Evolutionary conservation across 2,888 invertebrate species (phyloP).

Genomic region (Cotesia congregata): DNA sequence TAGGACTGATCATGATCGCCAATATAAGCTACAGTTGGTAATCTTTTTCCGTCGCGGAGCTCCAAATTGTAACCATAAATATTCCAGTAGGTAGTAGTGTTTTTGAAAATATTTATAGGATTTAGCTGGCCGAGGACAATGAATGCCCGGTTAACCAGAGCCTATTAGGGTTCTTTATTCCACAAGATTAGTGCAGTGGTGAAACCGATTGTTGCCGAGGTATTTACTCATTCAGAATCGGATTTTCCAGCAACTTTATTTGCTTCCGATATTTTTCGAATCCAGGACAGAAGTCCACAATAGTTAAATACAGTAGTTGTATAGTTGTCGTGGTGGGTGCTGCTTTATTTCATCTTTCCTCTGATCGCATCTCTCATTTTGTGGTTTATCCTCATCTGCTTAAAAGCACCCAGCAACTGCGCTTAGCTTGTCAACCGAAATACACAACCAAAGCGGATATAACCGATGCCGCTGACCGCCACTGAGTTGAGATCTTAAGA

Average conservation of each 20-base stretch:
- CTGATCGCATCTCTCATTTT: too few relatives aligned
- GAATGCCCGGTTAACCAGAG: conserved; percentile 31
- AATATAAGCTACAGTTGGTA: conserved; percentile 32
- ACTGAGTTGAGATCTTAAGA: conserved; percentile 41
- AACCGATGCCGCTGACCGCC: conserved; percentile 61
- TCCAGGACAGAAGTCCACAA: background rate
- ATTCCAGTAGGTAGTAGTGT: conserved; percentile 42
- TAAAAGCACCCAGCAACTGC: background rate
- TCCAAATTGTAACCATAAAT: background rate
- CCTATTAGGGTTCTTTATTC: conserved; percentile 39
- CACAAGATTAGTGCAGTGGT: conserved; percentile 32
- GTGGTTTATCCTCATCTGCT: background rate
- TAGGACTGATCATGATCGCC: conserved; percentile 5
- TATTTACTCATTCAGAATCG: conserved; percentile 48
- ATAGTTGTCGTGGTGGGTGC: background rate
- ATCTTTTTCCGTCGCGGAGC: conserved; percentile 3
- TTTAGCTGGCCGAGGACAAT: conserved; percentile 49
- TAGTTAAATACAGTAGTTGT: conserved; percentile 1
- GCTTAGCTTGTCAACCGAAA: background rate
- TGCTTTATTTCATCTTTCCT: background rate
- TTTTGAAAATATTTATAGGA: conserved; percentile 69
- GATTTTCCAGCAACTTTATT: conserved; percentile 48
- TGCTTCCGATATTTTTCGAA: conserved; percentile 43
- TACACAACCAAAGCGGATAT: conserved; percentile 24
- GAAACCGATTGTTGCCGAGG: conserved; percentile 35